Evolutionary conservation across 2,113 vertebrate genomes (phyloP).

Genomic region (Genyomyrus donnyi): DNA sequence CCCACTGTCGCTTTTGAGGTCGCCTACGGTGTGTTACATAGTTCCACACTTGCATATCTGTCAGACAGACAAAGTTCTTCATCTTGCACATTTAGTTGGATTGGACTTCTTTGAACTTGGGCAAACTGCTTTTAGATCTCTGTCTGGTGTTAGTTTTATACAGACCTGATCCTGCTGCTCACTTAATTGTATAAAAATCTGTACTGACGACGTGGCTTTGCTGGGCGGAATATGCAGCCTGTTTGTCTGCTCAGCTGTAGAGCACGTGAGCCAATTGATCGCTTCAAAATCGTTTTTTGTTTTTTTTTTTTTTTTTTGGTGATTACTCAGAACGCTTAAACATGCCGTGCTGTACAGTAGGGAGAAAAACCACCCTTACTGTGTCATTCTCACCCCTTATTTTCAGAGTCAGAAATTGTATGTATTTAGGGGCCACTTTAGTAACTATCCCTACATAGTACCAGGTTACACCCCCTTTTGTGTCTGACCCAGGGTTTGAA

Average conservation of each 20-base stretch:
- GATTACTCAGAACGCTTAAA: too few species aligned
- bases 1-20: not conserved
- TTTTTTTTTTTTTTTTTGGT: too few species aligned
- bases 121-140: not conserved
- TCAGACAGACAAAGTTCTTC: not conserved
- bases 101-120: not conserved
- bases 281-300: too few species aligned
- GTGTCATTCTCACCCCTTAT: not conserved
- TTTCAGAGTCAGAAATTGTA: not conserved
- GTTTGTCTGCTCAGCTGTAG: not conserved
- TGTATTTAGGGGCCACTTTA: not conserved
- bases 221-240: not conserved
- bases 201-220: not conserved
- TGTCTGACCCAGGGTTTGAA: not conserved
- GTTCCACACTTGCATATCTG: not conserved
- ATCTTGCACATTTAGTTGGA: not conserved
- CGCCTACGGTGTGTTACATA: not conserved
- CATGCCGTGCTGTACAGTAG: too few species aligned
- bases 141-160: not conserved
- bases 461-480: not conserved
- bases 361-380: too few species aligned
- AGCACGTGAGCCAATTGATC: not conserved
- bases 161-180: not conserved
- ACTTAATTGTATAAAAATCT: not conserved
- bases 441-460: not conserved